Evolutionary conservation across 2,797 vertebrate genomes (phyloP).

Genomic region (Tadarida brasiliensis): DNA sequence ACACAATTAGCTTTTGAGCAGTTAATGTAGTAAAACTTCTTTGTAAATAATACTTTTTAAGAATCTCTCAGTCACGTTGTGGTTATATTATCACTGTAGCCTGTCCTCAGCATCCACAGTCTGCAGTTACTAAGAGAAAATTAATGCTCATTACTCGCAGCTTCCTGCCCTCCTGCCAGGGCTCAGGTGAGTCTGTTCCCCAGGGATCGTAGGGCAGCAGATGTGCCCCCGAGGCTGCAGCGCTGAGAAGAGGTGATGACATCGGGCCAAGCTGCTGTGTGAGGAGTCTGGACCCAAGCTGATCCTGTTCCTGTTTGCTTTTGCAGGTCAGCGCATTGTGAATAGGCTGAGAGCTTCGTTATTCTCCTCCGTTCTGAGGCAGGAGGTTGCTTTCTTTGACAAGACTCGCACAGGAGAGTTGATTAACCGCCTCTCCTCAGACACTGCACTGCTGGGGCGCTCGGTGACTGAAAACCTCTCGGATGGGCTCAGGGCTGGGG

Average conservation of each 20-base stretch:
- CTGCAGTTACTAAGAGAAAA: background rate
- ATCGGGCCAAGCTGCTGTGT: background rate
- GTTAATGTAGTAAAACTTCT: background rate
- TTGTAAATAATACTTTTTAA: background rate
- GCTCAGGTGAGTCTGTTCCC: no score
- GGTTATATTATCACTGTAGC: background rate
- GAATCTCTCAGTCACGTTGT: background rate
- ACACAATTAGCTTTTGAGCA: background rate
- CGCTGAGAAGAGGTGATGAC: background rate
- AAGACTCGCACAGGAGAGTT: slow-evolving; percentile 96
- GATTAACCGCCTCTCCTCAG: slow-evolving; percentile 97
- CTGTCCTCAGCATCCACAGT: background rate
- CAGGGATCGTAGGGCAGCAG: accelerated
- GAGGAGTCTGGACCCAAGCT: accelerated
- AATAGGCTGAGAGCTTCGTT: slow-evolving; percentile 92
- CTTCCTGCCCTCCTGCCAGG: accelerated
- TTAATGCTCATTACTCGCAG: accelerated
- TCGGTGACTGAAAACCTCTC: slow-evolving; percentile 98
- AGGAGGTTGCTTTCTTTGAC: slow-evolving; percentile 98
- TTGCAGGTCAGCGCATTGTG: slow-evolving; percentile 95
- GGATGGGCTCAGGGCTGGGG: slow-evolving; percentile 95
- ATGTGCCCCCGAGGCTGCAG: background rate
- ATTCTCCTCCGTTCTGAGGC: slow-evolving; percentile 95
- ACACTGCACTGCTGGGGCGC: slow-evolving; percentile 93
- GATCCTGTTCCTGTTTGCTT: background rate